phyloP scores from a whole-genome alignment of 2,113 vertebrate species.

The Mirza zaza region DNA sequence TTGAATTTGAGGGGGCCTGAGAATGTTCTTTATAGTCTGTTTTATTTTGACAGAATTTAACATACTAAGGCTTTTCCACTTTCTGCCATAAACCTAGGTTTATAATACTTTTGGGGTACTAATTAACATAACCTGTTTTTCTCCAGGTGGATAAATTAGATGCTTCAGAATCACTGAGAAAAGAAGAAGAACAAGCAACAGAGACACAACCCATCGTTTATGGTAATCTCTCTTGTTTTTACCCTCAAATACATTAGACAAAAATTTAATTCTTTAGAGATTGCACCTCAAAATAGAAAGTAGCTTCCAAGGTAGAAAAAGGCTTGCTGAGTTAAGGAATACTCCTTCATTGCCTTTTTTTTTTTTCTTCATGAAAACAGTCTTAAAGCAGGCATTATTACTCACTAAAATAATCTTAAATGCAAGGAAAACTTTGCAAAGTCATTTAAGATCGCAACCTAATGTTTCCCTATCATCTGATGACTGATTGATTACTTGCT shows the following conservation, averaged over 20 bases:
- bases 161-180: slow-evolving; percentile 97
- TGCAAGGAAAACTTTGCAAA: not conserved
- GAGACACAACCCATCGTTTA: slow-evolving; percentile 99
- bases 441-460: not conserved
- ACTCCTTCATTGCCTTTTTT: not conserved
- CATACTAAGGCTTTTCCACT: slow-evolving; percentile 91
- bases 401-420: slow-evolving; percentile 23
- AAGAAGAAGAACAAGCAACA: slow-evolving; percentile 99
- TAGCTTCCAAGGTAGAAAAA: not conserved
- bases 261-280: not conserved
- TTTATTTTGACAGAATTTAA: slow-evolving; percentile 85
- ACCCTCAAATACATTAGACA: not conserved
- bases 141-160: slow-evolving; percentile 98
- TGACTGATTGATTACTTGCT: not conserved
- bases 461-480: not conserved
- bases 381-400: slow-evolving; percentile 5
- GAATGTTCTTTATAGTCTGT: slow-evolving; percentile 75
- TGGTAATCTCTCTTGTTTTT: slow-evolving; percentile 84
- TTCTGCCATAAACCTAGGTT: slow-evolving; percentile 85
- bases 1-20: slow-evolving; percentile 83
- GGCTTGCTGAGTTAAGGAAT: not conserved
- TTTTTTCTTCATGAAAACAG: not conserved
- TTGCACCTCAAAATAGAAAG: not conserved
- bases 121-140: slow-evolving; percentile 80
- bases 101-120: slow-evolving; percentile 65